A percentile compares a stretch with the other conserved stretches of the same genome.
Conservation (phyloP, 2,797 vertebrate species). For the Scyliorhinus canicula region DNA sequence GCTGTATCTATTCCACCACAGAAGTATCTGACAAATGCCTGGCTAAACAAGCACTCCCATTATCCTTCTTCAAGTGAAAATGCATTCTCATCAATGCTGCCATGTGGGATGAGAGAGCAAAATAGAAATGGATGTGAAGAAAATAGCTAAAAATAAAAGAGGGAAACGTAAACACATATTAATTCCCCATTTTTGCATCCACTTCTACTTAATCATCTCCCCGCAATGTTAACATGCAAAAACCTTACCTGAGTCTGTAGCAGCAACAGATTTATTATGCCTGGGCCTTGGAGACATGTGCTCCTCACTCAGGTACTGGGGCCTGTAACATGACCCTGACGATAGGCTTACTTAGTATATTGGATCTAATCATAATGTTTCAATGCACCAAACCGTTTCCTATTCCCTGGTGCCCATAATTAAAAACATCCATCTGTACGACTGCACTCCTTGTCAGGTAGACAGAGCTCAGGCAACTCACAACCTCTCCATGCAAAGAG, state of each 20-base stretch:
- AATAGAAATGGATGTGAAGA: not conserved
- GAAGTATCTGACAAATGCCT: not conserved
- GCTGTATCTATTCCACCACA: not conserved
- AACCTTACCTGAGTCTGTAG: not conserved
- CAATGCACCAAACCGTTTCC: conserved; percentile 5
- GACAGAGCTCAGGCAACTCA: conserved; percentile 4
- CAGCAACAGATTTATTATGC: not conserved
- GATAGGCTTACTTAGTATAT: not conserved
- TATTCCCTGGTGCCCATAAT: not conserved
- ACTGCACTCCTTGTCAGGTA: not conserved
- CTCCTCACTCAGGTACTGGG: not conserved
- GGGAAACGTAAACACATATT: not conserved
- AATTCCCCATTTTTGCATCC: not conserved
- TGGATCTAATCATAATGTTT: not conserved
- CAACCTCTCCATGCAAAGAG: no score
- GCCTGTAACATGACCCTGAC: not conserved
- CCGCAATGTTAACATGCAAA: not conserved
- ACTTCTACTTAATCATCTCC: not conserved
- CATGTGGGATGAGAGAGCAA: not conserved
- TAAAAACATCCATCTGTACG: conserved; percentile 26
- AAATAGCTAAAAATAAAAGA: not conserved
- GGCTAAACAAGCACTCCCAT: not conserved
- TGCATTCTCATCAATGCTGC: not conserved
- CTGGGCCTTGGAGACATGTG: not conserved
- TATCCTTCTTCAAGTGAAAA: not conserved